These are phyloP conservation scores for Globodera rostochiensis DNA, from an alignment of 1,140 invertebrate genomes.

Conservation along the genomic window DNA sequence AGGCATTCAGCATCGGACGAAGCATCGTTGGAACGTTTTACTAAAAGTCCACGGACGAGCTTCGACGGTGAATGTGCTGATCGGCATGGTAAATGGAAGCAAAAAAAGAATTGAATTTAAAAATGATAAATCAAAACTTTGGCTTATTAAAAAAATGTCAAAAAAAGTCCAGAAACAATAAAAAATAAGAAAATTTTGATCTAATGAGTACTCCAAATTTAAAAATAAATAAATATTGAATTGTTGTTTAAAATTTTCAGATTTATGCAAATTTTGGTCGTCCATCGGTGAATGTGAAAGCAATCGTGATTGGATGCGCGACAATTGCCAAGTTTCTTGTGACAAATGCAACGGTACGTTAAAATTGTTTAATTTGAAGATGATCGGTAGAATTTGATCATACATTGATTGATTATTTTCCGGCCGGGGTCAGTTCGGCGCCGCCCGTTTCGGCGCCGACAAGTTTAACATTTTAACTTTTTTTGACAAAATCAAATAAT, in stretches of 20 bases:
- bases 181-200: no score
- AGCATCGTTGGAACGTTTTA: background rate
- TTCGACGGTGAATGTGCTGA: background rate
- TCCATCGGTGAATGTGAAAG: slow-evolving; percentile 61
- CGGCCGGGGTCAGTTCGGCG: no score
- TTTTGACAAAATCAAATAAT: slow-evolving; percentile 3
- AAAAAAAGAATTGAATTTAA: no score
- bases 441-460: no score
- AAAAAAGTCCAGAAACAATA: no score
- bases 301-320: slow-evolving; percentile 62
- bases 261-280: slow-evolving; percentile 65
- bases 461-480: no score
- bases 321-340: slow-evolving; percentile 59
- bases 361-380: slow-evolving; percentile 1
- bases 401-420: background rate
- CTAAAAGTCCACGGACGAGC: background rate
- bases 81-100: background rate
- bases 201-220: no score
- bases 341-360: slow-evolving; percentile 58
- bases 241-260: slow-evolving; percentile 8
- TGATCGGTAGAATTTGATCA: background rate
- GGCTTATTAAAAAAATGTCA: no score
- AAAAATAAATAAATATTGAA: no score
- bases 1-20: background rate
- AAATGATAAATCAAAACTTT: no score